Evolutionary conservation across 1,140 invertebrate species (phyloP).

Genomic region (Anagrus nilaparvatae): DNA sequence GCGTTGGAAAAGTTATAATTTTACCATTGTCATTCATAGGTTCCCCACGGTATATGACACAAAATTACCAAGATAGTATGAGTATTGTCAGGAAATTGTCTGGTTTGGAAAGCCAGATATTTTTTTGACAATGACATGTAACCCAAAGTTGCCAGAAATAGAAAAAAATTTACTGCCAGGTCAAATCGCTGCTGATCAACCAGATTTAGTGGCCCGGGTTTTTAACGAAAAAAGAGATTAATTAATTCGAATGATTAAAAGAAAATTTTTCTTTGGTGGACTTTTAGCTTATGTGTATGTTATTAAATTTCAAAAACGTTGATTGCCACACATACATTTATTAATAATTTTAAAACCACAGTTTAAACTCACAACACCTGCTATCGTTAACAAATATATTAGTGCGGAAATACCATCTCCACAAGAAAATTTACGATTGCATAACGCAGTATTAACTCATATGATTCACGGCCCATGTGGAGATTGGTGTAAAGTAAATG

Average conservation of each 20-base stretch:
- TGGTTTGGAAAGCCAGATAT: too few species aligned
- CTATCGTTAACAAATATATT: conserved; percentile 2
- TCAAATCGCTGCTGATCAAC: too few species aligned
- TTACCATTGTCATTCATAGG: too few species aligned
- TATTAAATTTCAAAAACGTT: conserved; percentile 18
- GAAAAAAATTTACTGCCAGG: too few species aligned
- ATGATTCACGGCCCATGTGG: conserved; percentile 32
- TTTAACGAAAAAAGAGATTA: too few species aligned
- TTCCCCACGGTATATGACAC: too few species aligned
- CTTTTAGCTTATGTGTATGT: not conserved
- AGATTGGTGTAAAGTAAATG: conserved; percentile 28
- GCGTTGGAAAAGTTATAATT: too few species aligned
- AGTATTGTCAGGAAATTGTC: too few species aligned
- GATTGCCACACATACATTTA: conserved; percentile 30
- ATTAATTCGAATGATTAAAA: not conserved
- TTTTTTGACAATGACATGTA: too few species aligned
- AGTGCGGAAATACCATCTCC: conserved; percentile 43
- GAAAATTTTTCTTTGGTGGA: conserved; percentile 2
- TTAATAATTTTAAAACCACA: not conserved
- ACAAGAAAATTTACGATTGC: conserved; percentile 27
- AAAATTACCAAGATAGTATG: too few species aligned
- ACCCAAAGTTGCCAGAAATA: too few species aligned
- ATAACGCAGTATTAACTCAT: conserved; percentile 25
- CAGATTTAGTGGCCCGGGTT: too few species aligned
- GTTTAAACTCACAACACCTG: not conserved